These are phyloP conservation scores for Pipistrellus pipistrellus DNA, from an alignment of 2,797 vertebrate species.

Conservation along the genomic window DNA sequence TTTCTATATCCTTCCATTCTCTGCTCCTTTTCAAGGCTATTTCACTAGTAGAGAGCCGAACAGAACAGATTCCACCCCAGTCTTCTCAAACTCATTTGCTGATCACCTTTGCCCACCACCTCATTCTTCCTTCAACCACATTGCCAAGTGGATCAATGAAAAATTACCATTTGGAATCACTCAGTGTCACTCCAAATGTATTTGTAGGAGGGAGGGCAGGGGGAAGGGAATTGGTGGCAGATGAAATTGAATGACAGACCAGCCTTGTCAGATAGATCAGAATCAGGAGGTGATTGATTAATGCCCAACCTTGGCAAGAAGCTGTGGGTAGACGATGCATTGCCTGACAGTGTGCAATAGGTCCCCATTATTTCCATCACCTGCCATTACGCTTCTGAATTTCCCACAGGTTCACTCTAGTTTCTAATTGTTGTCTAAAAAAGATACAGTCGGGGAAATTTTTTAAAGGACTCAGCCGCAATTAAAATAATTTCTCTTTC, in stretches of 20 bases:
- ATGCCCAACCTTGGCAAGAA: background rate
- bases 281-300: slow-evolving; percentile 29
- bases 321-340: background rate
- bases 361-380: background rate
- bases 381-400: background rate
- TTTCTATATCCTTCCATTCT: background rate
- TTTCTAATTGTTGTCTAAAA: background rate
- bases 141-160: background rate
- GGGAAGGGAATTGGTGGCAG: background rate
- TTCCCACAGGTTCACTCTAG: background rate
- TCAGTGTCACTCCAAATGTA: background rate
- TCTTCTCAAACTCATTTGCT: background rate
- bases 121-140: slow-evolving; percentile 23
- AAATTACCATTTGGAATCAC: slow-evolving; percentile 60
- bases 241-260: slow-evolving; percentile 21
- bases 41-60: background rate
- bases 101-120: background rate
- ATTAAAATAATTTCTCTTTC: slow-evolving; percentile 12
- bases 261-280: slow-evolving; percentile 14
- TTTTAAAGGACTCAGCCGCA: background rate
- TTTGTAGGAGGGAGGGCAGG: background rate
- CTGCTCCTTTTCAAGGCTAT: background rate
- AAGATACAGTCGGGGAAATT: background rate
- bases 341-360: background rate
- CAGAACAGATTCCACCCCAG: background rate